Percentiles rank a stretch among this genome's conserved stretches.
Evolutionary conservation across 2,113 vertebrate genomes (phyloP).

Genomic region (Pandion haliaetus): DNA sequence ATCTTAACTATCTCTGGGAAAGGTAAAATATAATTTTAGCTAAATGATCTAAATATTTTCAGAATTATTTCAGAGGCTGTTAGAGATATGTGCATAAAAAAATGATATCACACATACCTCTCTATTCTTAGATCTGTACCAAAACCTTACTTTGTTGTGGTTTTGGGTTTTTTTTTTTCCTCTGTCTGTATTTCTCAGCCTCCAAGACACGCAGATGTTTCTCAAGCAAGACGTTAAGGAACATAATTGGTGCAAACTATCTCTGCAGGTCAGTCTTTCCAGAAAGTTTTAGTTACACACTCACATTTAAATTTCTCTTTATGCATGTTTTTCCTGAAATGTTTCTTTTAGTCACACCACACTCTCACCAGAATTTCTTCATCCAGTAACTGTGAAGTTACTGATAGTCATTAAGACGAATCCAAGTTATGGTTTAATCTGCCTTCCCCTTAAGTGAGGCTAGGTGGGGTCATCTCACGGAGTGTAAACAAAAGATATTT

Average conservation of each 20-base stretch:
- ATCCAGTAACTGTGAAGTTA: neutral
- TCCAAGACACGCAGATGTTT: neutral
- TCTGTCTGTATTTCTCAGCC: neutral
- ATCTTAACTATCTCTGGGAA: neutral
- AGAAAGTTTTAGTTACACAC: neutral
- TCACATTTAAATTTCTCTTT: neutral
- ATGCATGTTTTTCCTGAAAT: neutral
- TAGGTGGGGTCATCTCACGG: neutral
- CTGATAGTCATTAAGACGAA: neutral
- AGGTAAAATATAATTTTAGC: neutral
- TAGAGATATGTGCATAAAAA: neutral
- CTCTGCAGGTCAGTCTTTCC: neutral
- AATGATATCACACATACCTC: neutral
- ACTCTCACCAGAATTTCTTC: neutral
- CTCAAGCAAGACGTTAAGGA: neutral
- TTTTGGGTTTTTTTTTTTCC: neutral
- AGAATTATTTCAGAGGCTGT: neutral
- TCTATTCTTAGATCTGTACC: neutral
- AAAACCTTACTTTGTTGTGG: neutral
- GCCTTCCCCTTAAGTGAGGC: neutral
- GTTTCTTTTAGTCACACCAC: neutral
- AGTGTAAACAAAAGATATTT: neutral
- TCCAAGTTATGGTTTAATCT: neutral
- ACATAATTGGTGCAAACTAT: neutral
- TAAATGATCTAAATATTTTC: neutral